Base-by-base conservation (phyloP, 1,140 invertebrate genomes). In the Brachionus koreanus region DNA sequence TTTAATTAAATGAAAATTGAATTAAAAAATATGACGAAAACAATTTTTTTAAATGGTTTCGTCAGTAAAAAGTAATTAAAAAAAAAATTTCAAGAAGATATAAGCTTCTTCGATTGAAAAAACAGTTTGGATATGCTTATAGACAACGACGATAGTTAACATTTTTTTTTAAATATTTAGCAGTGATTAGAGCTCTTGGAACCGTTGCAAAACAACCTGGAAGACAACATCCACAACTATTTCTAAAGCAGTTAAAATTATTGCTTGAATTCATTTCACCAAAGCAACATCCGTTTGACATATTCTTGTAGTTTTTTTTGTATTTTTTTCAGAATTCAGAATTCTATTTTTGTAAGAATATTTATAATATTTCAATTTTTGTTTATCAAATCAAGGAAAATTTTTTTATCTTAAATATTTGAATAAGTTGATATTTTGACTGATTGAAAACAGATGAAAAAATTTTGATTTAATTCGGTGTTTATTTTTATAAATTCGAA, bases 111-210 rank as follows among this genome's bases (percentile, higher is more conserved):
- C 19, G 49, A 13, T 13, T 42, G 39, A 29, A 29, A 13, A 49
- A 49, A n/a, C 12, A 13, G 16, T 3, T 49, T 49, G 16, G 4
- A 49, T n/a, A 13, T 25, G 7, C 9, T 57, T 23, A 57, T 57
- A 57, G 19, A 57, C 63, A 65, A 33, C 63, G 63, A 23, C 33
- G 12, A 1, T 65, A n/a, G 25, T 65, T 65, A 0, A 65, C 33
- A 33, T 65, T 65, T 65, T 65, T 65, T 5, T 37, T 29, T 5
- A 65, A 33, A 37, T 65, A 65, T 37, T 65, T 65, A 13, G 63
- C 63, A 12, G 63, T 65, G 25, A 65, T 65, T 35, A 65, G 63
- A 37, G 63, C 63, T 65, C 63, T 65, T 12, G 63, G 63, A 65
- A 65, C 63, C 29, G 63, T 33, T 16, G 63, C 63, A 33, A 65